Percentiles rank a stretch among this genome's conserved stretches.
phyloP scores from a whole-genome alignment of 2,113 vertebrate species.

The Lepus timidus region DNA sequence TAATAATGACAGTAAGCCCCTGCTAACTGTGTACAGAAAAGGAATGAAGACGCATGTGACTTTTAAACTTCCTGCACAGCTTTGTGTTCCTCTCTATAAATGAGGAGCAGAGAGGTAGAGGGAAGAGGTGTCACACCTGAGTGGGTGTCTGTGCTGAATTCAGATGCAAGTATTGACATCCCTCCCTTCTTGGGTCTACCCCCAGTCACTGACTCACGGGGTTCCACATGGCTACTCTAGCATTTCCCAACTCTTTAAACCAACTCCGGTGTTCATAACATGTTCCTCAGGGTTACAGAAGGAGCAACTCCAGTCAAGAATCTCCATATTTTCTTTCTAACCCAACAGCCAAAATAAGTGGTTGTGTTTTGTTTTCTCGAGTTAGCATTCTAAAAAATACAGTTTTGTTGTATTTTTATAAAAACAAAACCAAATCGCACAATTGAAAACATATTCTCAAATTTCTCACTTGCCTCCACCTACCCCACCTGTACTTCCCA shows the following conservation, averaged over 20 bases:
- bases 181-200: neutral
- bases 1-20: no score
- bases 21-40: neutral
- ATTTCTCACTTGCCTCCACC: neutral
- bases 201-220: neutral
- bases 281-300: neutral
- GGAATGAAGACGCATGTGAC: neutral
- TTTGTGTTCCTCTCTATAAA: neutral
- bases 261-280: neutral
- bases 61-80: neutral
- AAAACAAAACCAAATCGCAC: constrained; percentile 22
- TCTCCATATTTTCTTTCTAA: constrained; percentile 56
- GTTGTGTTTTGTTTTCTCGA: constrained; percentile 42
- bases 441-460: neutral
- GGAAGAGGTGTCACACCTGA: neutral
- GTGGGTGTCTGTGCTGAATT: accelerated
- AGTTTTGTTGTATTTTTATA: constrained; percentile 32
- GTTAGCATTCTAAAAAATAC: neutral
- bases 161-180: neutral
- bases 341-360: constrained; percentile 1
- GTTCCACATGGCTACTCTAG: neutral
- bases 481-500: neutral
- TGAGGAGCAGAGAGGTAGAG: neutral
- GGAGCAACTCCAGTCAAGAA: neutral
- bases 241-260: neutral